Base-by-base conservation (phyloP, 2,888 invertebrate genomes). In the Syrphus vitripennis region DNA sequence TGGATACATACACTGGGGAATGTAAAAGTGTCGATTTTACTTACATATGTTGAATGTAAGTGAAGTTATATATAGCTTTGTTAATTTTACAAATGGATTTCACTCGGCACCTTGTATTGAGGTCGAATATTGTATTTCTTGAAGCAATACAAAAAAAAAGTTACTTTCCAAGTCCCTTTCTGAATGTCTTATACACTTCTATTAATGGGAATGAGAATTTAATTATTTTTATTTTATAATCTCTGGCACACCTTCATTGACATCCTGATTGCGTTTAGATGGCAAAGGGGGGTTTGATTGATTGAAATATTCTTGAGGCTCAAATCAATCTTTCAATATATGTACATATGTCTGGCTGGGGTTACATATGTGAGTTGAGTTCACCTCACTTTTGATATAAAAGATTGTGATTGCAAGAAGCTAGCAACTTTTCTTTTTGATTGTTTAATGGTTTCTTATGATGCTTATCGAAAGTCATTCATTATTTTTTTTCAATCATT, bases 81-180 rank as follows among this genome's bases (percentile, higher is more conserved):
- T 79, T 83, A 83, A 83, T 83, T 83, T 83, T 42, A 75, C 83
- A 83, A 80, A 83, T 83, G 83, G 83, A 83, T 80, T 75, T 70
- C 63, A 21, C 37, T 50, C 40, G 40, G 42, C 63, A 55, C 6
- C 69, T n/a, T 50, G 5, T 7, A 29, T 63, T 69, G 74, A 63
- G 57, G 79, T 83, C 63, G 79, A 63, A 42, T 74, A 57, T 71
- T 82, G 74, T 72, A 26, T 61, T 67, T 61, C 57, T 24, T 78
- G 29, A 14, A 65, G 40, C 50, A 82, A 67, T 69, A 19, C n/a
- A n/a, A n/a, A n/a, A n/a, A n/a, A n/a, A 50, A 65, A 76, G 34
- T 80, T 10, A 50, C 26, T 31, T 26, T 42, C 4, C 5, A 21
- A 48, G 12, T n/a, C 2, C n/a, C 19, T 16, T 53, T 57, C 10